A percentile compares a stretch with the other conserved stretches of the same genome.
Conservation (phyloP, 2,888 invertebrate species). For the Drosophila fungiperda region DNA sequence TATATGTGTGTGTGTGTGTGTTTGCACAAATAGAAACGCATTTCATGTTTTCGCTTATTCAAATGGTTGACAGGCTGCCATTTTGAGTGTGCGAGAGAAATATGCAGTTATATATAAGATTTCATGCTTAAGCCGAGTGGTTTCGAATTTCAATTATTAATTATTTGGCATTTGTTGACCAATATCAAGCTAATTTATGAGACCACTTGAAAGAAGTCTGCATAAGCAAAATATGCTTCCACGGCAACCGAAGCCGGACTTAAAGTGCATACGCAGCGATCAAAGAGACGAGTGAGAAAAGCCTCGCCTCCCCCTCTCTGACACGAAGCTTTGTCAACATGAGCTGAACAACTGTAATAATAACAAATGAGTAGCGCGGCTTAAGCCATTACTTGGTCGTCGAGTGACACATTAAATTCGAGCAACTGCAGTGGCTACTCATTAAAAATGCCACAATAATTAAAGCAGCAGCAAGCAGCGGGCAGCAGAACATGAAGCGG, state of each 20-base stretch:
- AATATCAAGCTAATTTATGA: constrained; percentile 10
- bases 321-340: constrained; percentile 10
- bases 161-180: constrained; percentile 33
- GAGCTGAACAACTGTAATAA: constrained; percentile 52
- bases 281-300: constrained; percentile 16
- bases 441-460: constrained; percentile 64
- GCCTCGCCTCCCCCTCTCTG: background rate
- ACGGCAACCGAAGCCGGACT: constrained; percentile 2
- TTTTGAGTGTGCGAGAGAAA: constrained; percentile 12
- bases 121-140: constrained; percentile 11
- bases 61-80: constrained; percentile 24
- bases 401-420: constrained; percentile 66
- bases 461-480: constrained; percentile 29
- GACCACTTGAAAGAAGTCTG: constrained; percentile 22
- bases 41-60: constrained; percentile 50
- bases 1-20: constrained; percentile 25
- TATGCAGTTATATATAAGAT: constrained; percentile 11
- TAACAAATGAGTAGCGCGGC: constrained; percentile 37
- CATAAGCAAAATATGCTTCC: constrained; percentile 4
- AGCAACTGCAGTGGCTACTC: constrained; percentile 69
- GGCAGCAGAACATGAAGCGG: constrained; percentile 28
- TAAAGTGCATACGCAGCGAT: constrained; percentile 46
- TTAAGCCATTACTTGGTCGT: constrained; percentile 49
- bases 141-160: constrained; percentile 4
- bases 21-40: constrained; percentile 78